Percentiles rank a stretch among this genome's conserved stretches.
These are phyloP conservation scores for Hirtodrosophila cameraria DNA, from an alignment of 2,888 invertebrate species.

Conservation along the genomic window DNA sequence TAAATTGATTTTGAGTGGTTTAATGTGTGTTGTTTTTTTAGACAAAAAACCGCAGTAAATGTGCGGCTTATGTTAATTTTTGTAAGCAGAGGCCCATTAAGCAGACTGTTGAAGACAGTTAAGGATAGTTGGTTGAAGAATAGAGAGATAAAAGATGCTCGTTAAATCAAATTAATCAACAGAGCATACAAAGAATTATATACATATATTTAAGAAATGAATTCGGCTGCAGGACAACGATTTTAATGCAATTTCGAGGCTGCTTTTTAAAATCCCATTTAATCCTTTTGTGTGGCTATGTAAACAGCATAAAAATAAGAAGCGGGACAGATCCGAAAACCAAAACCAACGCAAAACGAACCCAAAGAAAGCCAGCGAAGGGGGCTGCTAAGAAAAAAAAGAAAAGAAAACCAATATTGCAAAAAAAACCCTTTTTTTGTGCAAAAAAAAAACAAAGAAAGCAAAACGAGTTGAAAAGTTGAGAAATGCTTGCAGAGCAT, in stretches of 20 bases:
- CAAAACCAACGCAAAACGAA: too few relatives aligned
- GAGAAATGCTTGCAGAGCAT: slow-evolving; percentile 59
- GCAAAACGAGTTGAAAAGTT: slow-evolving; percentile 68
- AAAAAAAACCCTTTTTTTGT: slow-evolving; percentile 37
- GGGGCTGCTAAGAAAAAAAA: slow-evolving; percentile 35
- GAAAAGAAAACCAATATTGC: slow-evolving; percentile 42
- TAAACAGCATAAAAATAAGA: slow-evolving; percentile 62
- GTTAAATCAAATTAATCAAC: slow-evolving; percentile 74
- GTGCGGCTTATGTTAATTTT: slow-evolving; percentile 70
- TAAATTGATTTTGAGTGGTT: slow-evolving; percentile 71
- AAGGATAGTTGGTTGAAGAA: slow-evolving; percentile 30
- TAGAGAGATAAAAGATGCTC: slow-evolving; percentile 54
- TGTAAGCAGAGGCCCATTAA: slow-evolving; percentile 1
- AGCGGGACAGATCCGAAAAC: slow-evolving; percentile 24
- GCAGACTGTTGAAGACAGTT: too few relatives aligned
- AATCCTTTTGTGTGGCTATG: slow-evolving; percentile 77
- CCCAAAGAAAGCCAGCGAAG: slow-evolving; percentile 21
- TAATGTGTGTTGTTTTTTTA: slow-evolving; percentile 21
- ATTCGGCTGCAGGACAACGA: slow-evolving; percentile 8
- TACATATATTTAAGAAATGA: not conserved
- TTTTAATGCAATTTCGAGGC: slow-evolving; percentile 42
- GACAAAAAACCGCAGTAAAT: slow-evolving; percentile 66
- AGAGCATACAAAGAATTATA: slow-evolving; percentile 26
- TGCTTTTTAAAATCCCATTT: slow-evolving; percentile 67
- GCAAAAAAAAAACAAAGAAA: slow-evolving; percentile 37